phyloP scores from a whole-genome alignment of 2,888 invertebrate species.

The Drosophila merina region DNA sequence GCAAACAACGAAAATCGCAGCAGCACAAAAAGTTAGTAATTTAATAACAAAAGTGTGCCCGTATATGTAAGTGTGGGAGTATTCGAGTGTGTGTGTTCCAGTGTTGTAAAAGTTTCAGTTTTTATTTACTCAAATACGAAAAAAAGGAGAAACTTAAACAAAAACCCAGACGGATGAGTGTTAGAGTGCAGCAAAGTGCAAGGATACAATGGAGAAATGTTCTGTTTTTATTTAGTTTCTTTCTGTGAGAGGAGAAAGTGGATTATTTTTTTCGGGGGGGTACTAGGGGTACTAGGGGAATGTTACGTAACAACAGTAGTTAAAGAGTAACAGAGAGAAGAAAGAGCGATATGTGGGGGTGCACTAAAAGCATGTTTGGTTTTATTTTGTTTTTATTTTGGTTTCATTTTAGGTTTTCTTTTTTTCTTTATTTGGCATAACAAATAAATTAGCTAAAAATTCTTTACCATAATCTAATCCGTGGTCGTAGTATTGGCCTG shows the following conservation, averaged over 20 bases:
- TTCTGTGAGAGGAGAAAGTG: slow-evolving; percentile 16
- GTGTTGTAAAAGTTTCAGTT: slow-evolving; percentile 49
- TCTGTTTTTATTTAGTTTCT: slow-evolving; percentile 14
- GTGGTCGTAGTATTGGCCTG: slow-evolving; percentile 94
- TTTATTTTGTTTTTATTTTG: slow-evolving; percentile 7
- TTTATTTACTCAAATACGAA: slow-evolving; percentile 33
- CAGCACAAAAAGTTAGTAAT: slow-evolving; percentile 56
- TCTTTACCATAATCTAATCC: slow-evolving; percentile 96
- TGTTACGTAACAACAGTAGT: slow-evolving; percentile 40
- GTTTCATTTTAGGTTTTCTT: not conserved
- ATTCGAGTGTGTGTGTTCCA: slow-evolving; percentile 24
- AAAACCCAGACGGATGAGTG: slow-evolving; percentile 26
- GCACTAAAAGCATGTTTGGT: slow-evolving; percentile 44
- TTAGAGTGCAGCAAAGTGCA: slow-evolving; percentile 41
- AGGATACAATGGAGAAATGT: slow-evolving; percentile 23
- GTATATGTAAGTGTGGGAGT: slow-evolving; percentile 10
- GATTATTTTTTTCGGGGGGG: slow-evolving; percentile 12
- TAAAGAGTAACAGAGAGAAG: slow-evolving; percentile 6
- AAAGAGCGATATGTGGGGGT: slow-evolving; percentile 11
- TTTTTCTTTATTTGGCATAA: slow-evolving; percentile 53
- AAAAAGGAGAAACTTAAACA: slow-evolving; percentile 37
- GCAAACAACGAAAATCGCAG: slow-evolving; percentile 46
- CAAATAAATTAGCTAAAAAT: slow-evolving; percentile 78
- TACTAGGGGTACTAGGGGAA: slow-evolving; percentile 3
- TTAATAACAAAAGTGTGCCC: slow-evolving; percentile 53